Evolutionary conservation across 2,113 vertebrate genomes (phyloP).

Genomic region (Plestiodon gilberti): DNA sequence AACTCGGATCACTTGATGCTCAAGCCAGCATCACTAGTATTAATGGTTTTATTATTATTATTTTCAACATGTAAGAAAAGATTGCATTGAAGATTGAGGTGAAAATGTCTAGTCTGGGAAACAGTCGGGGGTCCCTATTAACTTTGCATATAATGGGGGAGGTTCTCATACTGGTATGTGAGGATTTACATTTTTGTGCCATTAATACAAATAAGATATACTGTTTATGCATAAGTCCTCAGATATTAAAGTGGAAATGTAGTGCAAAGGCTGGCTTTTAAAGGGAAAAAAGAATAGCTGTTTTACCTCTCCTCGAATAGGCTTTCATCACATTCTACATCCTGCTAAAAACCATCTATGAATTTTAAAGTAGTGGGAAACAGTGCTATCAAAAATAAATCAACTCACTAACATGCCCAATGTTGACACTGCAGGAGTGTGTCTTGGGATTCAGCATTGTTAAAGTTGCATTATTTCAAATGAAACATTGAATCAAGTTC

Average conservation of each 20-base stretch:
- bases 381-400: neutral
- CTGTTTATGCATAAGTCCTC: neutral
- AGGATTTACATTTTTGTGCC: constrained; percentile 7
- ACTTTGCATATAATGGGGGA: neutral
- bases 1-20: constrained; percentile 5
- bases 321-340: constrained; percentile 13
- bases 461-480: constrained; percentile 20
- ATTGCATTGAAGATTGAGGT: constrained; percentile 20
- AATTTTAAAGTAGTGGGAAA: constrained; percentile 27
- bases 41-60: neutral
- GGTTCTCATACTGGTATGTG: neutral
- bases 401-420: constrained; percentile 23
- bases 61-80: neutral
- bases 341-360: constrained; percentile 18
- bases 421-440: neutral
- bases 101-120: neutral
- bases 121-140: neutral
- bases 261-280: neutral
- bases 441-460: constrained; percentile 13
- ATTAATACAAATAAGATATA: neutral
- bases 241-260: neutral
- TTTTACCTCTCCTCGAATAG: constrained; percentile 7
- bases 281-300: neutral
- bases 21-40: neutral
- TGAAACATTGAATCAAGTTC: constrained; percentile 7